Conservation (phyloP, 2,797 vertebrate genomes). For the Acropternis orthonyx region DNA sequence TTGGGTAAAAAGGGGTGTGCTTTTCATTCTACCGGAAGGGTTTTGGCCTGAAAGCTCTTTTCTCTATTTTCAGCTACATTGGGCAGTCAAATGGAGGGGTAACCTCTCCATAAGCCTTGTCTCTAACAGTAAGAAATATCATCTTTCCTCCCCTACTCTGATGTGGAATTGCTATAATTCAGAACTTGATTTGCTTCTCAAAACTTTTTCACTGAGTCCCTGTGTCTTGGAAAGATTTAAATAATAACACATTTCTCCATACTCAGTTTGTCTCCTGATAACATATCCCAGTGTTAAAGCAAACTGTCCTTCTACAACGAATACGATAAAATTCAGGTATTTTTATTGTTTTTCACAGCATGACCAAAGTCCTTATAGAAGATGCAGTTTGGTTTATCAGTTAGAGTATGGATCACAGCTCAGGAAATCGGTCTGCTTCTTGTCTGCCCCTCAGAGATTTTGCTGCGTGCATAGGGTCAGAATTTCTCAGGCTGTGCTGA, state of each 20-base stretch:
- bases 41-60: neutral
- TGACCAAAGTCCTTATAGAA: neutral
- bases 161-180: neutral
- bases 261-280: neutral
- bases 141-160: neutral
- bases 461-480: neutral
- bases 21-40: neutral
- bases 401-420: neutral
- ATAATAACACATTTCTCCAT: neutral
- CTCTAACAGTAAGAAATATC: neutral
- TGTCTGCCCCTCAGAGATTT: fast-evolving
- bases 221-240: neutral
- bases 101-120: neutral
- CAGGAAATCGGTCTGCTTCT: neutral
- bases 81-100: neutral
- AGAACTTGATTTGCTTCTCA: neutral
- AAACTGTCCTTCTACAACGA: neutral
- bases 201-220: neutral
- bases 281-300: neutral
- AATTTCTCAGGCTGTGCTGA: neutral
- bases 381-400: neutral
- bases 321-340: fast-evolving
- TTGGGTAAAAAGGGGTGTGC: neutral
- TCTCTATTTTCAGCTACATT: neutral
- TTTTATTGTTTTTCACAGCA: neutral